These are phyloP conservation scores for Rapana venosa DNA, from an alignment of 2,888 invertebrate genomes.

Conservation along the genomic window DNA sequence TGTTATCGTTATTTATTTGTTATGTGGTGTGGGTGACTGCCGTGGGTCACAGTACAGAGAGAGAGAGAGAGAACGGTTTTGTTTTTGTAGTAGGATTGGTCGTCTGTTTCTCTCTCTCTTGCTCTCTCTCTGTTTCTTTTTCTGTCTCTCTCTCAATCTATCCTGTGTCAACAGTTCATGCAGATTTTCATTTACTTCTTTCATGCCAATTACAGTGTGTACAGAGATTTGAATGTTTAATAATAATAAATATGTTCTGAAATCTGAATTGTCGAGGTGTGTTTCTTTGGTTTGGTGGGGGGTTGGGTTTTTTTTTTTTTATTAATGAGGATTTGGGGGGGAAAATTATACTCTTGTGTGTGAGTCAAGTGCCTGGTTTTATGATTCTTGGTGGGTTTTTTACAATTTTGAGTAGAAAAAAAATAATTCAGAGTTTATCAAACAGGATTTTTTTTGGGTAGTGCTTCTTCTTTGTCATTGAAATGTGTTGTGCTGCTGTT, in stretches of 20 bases:
- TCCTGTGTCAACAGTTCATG: neutral
- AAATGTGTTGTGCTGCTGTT: too few species aligned
- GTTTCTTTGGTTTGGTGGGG: neutral
- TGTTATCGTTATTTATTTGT: slow-evolving; percentile 16
- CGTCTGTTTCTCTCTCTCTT: neutral
- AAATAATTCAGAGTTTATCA: neutral
- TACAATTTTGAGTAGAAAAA: too few species aligned
- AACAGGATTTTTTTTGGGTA: too few species aligned
- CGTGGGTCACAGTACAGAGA: neutral
- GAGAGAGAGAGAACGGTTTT: neutral
- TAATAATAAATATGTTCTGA: slow-evolving; percentile 27
- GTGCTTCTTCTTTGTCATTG: too few species aligned
- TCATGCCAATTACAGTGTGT: slow-evolving; percentile 21
- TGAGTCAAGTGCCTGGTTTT: neutral
- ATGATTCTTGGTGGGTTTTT: neutral
- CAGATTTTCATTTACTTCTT: neutral
- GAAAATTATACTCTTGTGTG: neutral
- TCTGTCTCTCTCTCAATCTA: neutral
- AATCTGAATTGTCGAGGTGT: neutral
- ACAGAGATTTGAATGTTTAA: slow-evolving; percentile 32
- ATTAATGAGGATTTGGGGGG: neutral
- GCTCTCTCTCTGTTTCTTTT: neutral
- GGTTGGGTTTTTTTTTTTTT: neutral
- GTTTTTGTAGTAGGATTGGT: slow-evolving; percentile 1
- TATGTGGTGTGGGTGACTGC: neutral